Percentiles rank a stretch among this genome's conserved stretches.
These are phyloP conservation scores for Pemphredon lugubris DNA, from an alignment of 2,888 invertebrate genomes.

Conservation along the genomic window DNA sequence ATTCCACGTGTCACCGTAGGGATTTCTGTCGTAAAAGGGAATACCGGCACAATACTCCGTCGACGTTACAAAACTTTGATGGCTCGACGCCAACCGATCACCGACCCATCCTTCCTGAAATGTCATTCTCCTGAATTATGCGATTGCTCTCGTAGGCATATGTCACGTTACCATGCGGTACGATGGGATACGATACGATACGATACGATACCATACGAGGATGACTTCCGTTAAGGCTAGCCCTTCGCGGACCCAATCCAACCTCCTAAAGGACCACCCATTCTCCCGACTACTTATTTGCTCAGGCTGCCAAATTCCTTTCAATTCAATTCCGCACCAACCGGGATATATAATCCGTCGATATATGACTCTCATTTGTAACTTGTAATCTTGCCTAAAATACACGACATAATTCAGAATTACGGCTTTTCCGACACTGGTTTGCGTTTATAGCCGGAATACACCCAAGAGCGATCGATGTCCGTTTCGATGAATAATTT, in stretches of 20 bases:
- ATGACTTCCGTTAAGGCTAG: too few relatives aligned
- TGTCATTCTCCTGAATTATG: conserved; percentile 41
- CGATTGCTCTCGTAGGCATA: conserved; percentile 47
- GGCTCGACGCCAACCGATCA: conserved; percentile 26
- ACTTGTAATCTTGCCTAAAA: conserved; percentile 73
- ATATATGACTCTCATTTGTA: conserved; percentile 77
- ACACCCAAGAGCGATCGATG: too few relatives aligned
- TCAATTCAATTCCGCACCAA: conserved; percentile 63
- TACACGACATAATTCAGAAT: conserved; percentile 70
- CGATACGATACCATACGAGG: too few relatives aligned
- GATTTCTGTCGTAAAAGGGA: too few relatives aligned
- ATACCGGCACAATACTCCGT: conserved; percentile 3
- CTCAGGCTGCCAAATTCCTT: conserved; percentile 61
- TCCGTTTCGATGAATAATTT: too few relatives aligned
- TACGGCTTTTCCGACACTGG: too few relatives aligned
- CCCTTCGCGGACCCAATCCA: conserved; percentile 13
- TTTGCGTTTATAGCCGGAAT: too few relatives aligned
- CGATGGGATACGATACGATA: too few relatives aligned
- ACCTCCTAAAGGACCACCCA: conserved; percentile 17
- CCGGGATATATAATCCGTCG: conserved; percentile 69
- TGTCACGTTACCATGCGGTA: conserved; percentile 30
- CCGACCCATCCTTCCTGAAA: conserved; percentile 4
- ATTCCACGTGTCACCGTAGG: too few relatives aligned
- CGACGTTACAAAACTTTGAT: background rate
- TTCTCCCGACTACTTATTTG: conserved; percentile 55